Percentiles rank a stretch among this genome's conserved stretches.
Conservation (phyloP, 2,113 vertebrate species). For the Rhipidura dahli region DNA sequence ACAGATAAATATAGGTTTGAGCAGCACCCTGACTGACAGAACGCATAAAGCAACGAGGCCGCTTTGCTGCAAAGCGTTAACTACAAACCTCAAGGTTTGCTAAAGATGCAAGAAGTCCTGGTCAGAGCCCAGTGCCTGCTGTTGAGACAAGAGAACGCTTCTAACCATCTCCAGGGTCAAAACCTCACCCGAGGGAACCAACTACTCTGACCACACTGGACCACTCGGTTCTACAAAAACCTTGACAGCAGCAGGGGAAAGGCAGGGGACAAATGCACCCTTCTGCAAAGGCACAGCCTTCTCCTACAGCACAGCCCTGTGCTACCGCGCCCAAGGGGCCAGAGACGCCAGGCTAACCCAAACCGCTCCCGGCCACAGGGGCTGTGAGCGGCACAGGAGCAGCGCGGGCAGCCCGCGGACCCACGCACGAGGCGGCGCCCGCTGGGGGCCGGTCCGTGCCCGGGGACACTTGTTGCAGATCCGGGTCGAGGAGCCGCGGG, state of each 20-base stretch:
- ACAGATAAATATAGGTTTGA: not conserved
- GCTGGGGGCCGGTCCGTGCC: not conserved
- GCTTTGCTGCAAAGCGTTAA: not conserved
- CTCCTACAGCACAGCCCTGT: no score
- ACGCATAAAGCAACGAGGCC: not conserved
- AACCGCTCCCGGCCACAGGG: not conserved
- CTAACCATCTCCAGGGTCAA: fast-evolving
- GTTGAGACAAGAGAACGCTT: fast-evolving
- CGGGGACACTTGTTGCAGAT: not conserved
- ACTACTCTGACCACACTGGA: fast-evolving
- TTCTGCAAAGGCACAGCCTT: fast-evolving
- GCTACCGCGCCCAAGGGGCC: fast-evolving
- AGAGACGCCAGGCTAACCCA: fast-evolving
- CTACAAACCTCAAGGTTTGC: not conserved
- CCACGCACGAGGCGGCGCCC: not conserved
- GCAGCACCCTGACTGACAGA: not conserved
- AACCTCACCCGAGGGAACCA: not conserved
- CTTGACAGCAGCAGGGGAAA: fast-evolving
- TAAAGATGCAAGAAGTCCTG: fast-evolving
- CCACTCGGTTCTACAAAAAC: fast-evolving
- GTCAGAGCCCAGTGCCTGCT: fast-evolving
- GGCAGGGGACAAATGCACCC: fast-evolving
- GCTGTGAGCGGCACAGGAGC: fast-evolving
- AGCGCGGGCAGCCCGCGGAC: not conserved
- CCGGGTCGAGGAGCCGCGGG: not conserved